Conservation (phyloP, 1,140 invertebrate species). For the Tetragonula clypearis region DNA sequence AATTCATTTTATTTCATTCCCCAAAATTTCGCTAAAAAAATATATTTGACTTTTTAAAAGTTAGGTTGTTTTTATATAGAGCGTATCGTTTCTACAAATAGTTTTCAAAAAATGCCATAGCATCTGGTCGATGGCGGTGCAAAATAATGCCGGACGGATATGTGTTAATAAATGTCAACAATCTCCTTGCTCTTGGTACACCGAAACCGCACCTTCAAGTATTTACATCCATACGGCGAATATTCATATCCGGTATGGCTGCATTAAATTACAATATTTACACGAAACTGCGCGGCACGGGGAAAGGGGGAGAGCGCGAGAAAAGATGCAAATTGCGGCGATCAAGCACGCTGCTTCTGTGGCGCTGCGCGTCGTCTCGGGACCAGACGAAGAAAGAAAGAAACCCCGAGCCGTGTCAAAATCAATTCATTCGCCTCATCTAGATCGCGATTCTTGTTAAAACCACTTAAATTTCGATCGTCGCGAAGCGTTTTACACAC, state of each 20-base stretch:
- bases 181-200: not conserved
- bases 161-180: no score
- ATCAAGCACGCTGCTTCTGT: not conserved
- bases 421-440: not conserved
- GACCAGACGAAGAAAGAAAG: not conserved
- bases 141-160: no score
- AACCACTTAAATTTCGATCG: not conserved
- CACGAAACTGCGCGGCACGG: not conserved
- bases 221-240: not conserved
- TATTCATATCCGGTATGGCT: no score
- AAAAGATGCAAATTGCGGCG: conserved; percentile 27
- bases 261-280: conserved; percentile 6
- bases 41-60: no score
- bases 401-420: not conserved
- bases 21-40: no score
- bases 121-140: no score
- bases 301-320: not conserved
- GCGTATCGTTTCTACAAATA: no score
- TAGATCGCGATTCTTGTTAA: not conserved
- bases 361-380: not conserved
- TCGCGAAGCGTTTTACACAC: not conserved
- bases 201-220: conserved; percentile 9
- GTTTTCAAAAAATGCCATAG: no score
- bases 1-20: no score
- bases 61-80: no score